Evolutionary conservation across 2,888 invertebrate genomes (phyloP), one percentile per base, ranked within the genome.

Genomic region (Acanthacorydalis orientalis): DNA sequence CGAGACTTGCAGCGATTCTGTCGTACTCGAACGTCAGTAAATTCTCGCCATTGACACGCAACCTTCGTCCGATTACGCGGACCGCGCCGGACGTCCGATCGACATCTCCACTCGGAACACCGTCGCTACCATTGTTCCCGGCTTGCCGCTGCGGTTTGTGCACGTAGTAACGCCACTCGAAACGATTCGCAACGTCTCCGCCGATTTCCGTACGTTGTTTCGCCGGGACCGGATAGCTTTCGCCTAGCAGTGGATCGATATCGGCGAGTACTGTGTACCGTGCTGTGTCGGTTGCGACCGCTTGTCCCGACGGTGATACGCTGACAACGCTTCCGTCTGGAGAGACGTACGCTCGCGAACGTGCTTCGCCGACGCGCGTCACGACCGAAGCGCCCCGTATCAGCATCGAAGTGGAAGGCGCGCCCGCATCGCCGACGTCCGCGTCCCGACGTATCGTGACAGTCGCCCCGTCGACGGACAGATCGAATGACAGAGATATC

Each of bases 141-240:
- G 73, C 79, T 55, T 68, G 72, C 3, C 75, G 75, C 53, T 79
- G 75, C 34, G 82, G 73, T 51, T 87, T 78, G 44, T 90, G 72
- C 49, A 91, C 72, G 69, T 91, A 91, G 67, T 91, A 95, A 38
- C 92, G 75, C 95, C 95, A 96, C 67, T 96, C 95, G 58, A 95
- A 89, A 52, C 92, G 75, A 59, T 93, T 93, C 0, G 90, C 89
- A 47, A 91, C 64, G 59, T 92, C 91, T 0, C 90, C 88, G 23
- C 88, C 86, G 12, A 91, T 83, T 69, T 90, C 90, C 0, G 86
- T 88, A 50, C 83, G 77, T 62, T 91, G 90, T 59, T 90, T 89
- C 0, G 89, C 87, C 1, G 91, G 89, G 0, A 91, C 88, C 0
- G 90, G 91, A 59, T 89, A 90, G 57, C 87, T 89, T 64, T 91